A percentile compares a stretch with the other conserved stretches of the same genome.
Evolutionary conservation across 2,888 invertebrate genomes (phyloP).

Genomic region (Athalia circularis): DNA sequence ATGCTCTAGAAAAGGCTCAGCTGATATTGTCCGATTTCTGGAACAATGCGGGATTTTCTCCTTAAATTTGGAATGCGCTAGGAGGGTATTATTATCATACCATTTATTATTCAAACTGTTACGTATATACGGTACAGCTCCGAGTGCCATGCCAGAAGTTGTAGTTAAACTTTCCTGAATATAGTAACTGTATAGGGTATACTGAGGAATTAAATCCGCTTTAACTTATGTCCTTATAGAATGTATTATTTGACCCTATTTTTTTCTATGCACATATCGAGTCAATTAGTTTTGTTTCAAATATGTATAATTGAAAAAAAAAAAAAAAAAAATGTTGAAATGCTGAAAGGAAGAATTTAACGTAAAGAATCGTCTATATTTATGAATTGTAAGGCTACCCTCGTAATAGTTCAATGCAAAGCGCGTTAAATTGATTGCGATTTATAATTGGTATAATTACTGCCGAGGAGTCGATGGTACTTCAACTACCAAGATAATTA

Average conservation of each 20-base stretch:
- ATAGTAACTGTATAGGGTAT: background rate
- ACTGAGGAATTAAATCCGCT: slow-evolving; percentile 10
- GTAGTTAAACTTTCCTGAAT: slow-evolving; percentile 16
- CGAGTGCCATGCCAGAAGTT: slow-evolving; percentile 13
- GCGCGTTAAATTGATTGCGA: slow-evolving; percentile 35
- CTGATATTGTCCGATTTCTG: background rate
- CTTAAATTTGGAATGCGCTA: slow-evolving; percentile 11
- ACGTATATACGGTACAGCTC: background rate
- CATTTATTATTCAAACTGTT: slow-evolving; percentile 37
- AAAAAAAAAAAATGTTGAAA: background rate
- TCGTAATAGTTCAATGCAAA: slow-evolving; percentile 12
- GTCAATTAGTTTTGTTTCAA: background rate
- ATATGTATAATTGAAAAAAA: background rate
- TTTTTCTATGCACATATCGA: background rate
- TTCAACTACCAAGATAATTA: slow-evolving; percentile 22
- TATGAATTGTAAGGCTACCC: background rate
- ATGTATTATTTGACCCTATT: slow-evolving; percentile 1
- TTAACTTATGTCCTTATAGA: slow-evolving; percentile 4
- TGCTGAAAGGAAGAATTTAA: background rate
- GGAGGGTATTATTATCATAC: slow-evolving; percentile 5
- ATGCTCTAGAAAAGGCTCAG: too few relatives aligned
- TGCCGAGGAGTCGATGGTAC: slow-evolving; percentile 29
- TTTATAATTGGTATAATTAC: slow-evolving; percentile 37
- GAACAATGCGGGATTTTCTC: background rate
- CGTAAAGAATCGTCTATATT: background rate